phyloP scores from a whole-genome alignment of 2,888 invertebrate genomes.

The Diaphora mendica region DNA sequence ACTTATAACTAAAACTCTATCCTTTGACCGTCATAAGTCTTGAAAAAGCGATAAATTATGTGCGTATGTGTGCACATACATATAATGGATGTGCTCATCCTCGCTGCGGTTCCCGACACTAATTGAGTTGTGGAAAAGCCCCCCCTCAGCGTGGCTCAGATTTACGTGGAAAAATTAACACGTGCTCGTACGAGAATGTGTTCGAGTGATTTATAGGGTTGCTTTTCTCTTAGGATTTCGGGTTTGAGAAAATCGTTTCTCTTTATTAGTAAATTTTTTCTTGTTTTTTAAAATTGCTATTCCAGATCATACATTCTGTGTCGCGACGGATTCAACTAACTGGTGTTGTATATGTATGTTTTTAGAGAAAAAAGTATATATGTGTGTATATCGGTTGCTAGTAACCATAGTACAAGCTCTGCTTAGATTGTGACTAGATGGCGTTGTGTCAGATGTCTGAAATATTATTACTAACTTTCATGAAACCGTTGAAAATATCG shows the following conservation, averaged over 20 bases:
- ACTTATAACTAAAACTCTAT: neutral
- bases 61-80: neutral
- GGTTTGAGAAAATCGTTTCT: neutral
- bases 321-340: too few species aligned
- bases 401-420: too few species aligned
- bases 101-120: neutral
- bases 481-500: too few species aligned
- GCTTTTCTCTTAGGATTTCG: neutral
- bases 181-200: neutral
- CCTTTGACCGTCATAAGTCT: neutral
- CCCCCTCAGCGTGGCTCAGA: slow-evolving; percentile 1
- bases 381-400: too few species aligned
- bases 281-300: too few species aligned
- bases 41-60: neutral
- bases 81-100: slow-evolving; percentile 4
- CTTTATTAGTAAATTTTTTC: neutral
- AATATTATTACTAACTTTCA: too few species aligned
- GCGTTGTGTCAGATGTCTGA: too few species aligned
- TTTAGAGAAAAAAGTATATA: too few species aligned
- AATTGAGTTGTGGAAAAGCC: slow-evolving; percentile 7
- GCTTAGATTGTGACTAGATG: too few species aligned
- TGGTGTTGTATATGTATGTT: too few species aligned
- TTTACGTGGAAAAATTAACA: slow-evolving; percentile 11
- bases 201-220: neutral
- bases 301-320: too few species aligned